A percentile compares a stretch with the other conserved stretches of the same genome.
Conservation (phyloP, 1,140 invertebrate genomes). For the Heliconius hewitsoni region DNA sequence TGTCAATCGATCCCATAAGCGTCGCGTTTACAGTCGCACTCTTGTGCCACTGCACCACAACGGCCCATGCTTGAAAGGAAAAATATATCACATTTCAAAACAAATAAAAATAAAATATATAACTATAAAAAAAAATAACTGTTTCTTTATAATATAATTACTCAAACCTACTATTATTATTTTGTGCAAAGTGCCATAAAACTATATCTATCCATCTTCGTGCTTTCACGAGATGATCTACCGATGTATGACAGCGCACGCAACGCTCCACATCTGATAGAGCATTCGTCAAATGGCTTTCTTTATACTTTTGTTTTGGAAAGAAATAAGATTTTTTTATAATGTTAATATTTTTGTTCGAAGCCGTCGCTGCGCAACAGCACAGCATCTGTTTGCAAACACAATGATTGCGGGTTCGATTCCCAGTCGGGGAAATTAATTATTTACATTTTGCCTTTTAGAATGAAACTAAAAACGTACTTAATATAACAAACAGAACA, state of each 20-base stretch:
- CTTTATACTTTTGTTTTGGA: not conserved
- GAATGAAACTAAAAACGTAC: too few species aligned
- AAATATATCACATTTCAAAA: too few species aligned
- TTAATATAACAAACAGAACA: too few species aligned
- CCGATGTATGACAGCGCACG: not conserved
- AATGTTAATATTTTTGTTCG: not conserved
- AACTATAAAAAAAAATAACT: not conserved
- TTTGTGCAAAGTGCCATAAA: slow-evolving; percentile 10
- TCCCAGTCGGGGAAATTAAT: not conserved
- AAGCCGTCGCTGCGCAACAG: too few species aligned
- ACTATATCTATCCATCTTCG: slow-evolving; percentile 8
- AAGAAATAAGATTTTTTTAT: not conserved
- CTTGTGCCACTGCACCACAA: too few species aligned
- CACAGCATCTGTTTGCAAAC: too few species aligned
- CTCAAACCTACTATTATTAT: not conserved
- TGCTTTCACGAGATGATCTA: slow-evolving; percentile 15
- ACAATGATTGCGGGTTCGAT: too few species aligned
- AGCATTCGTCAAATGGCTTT: slow-evolving; percentile 2
- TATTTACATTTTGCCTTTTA: too few species aligned
- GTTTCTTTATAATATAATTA: slow-evolving; percentile 8
- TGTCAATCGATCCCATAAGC: too few species aligned
- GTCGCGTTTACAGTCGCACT: too few species aligned
- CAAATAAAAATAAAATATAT: too few species aligned
- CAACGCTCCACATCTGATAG: slow-evolving; percentile 1
- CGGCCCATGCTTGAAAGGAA: too few species aligned